phyloP scores from a whole-genome alignment of 1,140 invertebrate genomes.

The Aleiodes sp. region DNA sequence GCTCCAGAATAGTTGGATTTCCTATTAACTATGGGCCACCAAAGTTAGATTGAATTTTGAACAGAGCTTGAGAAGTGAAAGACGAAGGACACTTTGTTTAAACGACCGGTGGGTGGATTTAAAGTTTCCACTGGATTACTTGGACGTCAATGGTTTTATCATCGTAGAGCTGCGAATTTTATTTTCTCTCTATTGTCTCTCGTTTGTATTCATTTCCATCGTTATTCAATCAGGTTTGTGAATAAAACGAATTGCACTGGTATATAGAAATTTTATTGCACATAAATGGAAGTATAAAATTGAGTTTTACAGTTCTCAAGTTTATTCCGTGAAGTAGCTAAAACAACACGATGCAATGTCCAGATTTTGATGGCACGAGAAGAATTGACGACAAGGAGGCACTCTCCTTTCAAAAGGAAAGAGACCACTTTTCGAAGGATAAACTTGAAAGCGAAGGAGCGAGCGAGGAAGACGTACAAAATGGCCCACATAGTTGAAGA shows the following conservation, averaged over 20 bases:
- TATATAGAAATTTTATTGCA: neutral
- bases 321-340: neutral
- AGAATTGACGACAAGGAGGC: neutral
- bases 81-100: slow-evolving; percentile 21
- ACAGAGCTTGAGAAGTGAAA: neutral
- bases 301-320: neutral
- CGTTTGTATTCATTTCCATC: neutral
- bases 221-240: too few species aligned
- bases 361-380: neutral
- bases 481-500: neutral
- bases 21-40: slow-evolving; percentile 2
- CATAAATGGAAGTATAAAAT: neutral
- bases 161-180: neutral
- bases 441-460: neutral
- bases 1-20: neutral
- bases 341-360: neutral
- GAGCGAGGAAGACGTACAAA: neutral
- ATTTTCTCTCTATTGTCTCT: neutral
- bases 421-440: neutral
- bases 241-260: too few species aligned
- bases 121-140: slow-evolving; percentile 4
- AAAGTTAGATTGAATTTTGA: slow-evolving; percentile 21
- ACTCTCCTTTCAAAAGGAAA: neutral
- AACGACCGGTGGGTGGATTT: neutral
- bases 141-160: neutral